Evolutionary conservation across 2,797 vertebrate genomes (phyloP), one percentile per base, ranked within the genome.

Genomic region (Pseudochromis fuscus): DNA sequence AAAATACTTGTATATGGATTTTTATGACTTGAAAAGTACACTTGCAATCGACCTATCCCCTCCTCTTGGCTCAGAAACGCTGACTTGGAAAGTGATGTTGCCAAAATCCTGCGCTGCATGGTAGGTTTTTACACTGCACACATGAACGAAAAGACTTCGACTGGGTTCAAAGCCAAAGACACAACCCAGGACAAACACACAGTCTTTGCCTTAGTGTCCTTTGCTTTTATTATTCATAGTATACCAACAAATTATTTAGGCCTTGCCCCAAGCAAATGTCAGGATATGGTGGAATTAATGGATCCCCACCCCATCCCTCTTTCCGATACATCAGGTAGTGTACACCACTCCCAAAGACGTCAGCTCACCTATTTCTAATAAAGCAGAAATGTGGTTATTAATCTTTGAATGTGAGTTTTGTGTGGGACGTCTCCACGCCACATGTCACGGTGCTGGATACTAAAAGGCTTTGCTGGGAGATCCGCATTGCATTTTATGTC

Each of bases 11-110:
- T 64, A 56, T 86, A 73, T 82, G 67, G 61, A 82, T 79, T 92
- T 93, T 94, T 89, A 92, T 66, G 79, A 89, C 83, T 88, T 87
- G 86, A 89, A 88, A 94, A 91, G 77, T 91, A 81, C 77, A 84
- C 59, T 74, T 83, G 86, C 56, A 87, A 86, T 88, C 91, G 88
- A 89, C 87, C 89, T 74, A 65, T 66, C 46, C n/a, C 82, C 25
- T 30, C 70, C n/a, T 76, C 75, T 73, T 90, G 83, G 86, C 86
- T 55, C 24, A 38, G 28, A 69, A 46, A 60, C 44, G 68, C 67
- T 19, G 19, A 79, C 70, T 62, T 67, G 19, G 68, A 78, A 67
- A 44, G 28, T n/a, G 12, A 19, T 4, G 35, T 50, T 87, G 84
- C 80, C 77, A 85, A 85, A n/a, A 86, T 53, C 44, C 40, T 55